Evolutionary conservation across 2,113 vertebrate genomes (phyloP).

Genomic region (Equus przewalskii): DNA sequence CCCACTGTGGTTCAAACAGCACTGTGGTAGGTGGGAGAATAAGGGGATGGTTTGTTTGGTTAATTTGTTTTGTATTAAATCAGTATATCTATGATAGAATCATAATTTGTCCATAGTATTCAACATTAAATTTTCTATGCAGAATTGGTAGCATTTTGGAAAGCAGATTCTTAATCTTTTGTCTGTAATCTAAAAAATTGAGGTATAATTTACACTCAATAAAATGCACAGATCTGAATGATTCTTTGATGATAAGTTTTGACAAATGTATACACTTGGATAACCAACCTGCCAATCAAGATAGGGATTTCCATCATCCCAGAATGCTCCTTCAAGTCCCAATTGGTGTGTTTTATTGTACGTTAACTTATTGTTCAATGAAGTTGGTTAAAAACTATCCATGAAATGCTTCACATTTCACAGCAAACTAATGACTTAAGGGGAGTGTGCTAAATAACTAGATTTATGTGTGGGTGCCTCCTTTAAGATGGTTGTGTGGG

Average conservation of each 20-base stretch:
- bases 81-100: background rate
- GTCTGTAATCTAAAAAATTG: background rate
- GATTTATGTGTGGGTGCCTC: background rate
- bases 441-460: background rate
- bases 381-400: constrained; percentile 40
- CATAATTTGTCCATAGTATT: background rate
- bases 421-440: constrained; percentile 21
- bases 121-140: constrained; percentile 27
- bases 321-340: constrained; percentile 31
- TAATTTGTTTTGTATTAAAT: constrained; percentile 57
- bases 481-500: background rate
- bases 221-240: constrained; percentile 53
- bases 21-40: constrained; percentile 89
- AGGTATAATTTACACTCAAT: background rate
- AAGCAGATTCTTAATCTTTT: constrained; percentile 53
- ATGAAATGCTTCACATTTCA: constrained; percentile 42
- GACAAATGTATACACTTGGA: background rate
- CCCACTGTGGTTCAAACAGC: constrained; percentile 98
- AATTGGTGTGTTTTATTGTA: background rate
- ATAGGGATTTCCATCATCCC: background rate
- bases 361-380: constrained; percentile 42
- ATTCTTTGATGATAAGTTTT: constrained; percentile 51
- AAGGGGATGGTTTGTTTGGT: background rate
- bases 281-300: constrained; percentile 22
- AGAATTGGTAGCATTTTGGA: background rate